Percentiles rank a stretch among this genome's conserved stretches.
Evolutionary conservation across 2,113 vertebrate species (phyloP).

Genomic region (Indicator indicator): DNA sequence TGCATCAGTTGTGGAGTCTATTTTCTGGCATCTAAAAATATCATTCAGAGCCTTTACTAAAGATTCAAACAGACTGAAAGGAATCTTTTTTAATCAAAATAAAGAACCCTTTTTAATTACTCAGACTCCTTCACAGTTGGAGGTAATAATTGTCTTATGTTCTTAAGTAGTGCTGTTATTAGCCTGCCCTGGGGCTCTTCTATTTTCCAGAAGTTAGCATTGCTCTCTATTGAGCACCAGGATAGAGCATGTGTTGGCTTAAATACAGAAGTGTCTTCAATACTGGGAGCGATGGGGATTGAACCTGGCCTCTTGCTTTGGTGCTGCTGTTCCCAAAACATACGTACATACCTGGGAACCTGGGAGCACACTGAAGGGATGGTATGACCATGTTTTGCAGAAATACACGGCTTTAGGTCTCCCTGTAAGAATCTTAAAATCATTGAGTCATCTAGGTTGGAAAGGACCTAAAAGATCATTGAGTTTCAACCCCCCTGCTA

Average conservation of each 20-base stretch:
- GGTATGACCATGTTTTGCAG: background rate
- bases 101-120: slow-evolving; percentile 86
- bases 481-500: background rate
- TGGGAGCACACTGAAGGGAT: background rate
- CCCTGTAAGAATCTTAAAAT: background rate
- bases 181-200: slow-evolving; percentile 81
- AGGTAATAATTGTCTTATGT: slow-evolving; percentile 81
- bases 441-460: background rate
- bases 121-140: slow-evolving; percentile 84
- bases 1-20: slow-evolving; percentile 28
- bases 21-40: slow-evolving; percentile 78
- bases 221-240: slow-evolving; percentile 54
- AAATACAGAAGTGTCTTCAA: background rate
- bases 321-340: background rate
- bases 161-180: slow-evolving; percentile 83
- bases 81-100: slow-evolving; percentile 86
- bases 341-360: background rate
- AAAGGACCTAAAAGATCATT: background rate
- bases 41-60: slow-evolving; percentile 75
- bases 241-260: slow-evolving; percentile 20
- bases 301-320: background rate
- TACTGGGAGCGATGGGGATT: background rate
- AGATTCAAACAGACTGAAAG: slow-evolving; percentile 81
- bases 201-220: slow-evolving; percentile 78
- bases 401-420: background rate